Evolutionary conservation across 92 coral and sea anemone genomes (phyloP).

Genomic region (Epizoanthus ramosus): DNA sequence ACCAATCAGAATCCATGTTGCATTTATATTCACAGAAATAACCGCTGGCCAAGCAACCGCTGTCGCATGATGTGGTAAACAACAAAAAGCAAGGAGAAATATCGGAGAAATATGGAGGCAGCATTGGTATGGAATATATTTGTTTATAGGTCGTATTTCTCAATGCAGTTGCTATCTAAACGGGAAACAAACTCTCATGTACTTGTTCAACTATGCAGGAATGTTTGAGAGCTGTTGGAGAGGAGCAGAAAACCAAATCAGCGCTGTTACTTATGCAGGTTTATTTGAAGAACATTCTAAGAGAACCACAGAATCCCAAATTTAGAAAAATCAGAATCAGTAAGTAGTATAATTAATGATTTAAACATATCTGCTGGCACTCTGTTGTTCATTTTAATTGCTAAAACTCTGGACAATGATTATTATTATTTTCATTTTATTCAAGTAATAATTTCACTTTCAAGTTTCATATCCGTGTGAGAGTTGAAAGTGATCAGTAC

Average conservation of each 20-base stretch:
- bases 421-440: too few species aligned
- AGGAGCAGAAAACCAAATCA: slow-evolving; percentile 51
- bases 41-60: slow-evolving; percentile 9
- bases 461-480: too few species aligned
- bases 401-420: too few species aligned
- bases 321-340: slow-evolving; percentile 91
- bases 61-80: slow-evolving; percentile 34
- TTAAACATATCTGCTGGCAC: too few species aligned
- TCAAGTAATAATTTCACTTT: too few species aligned
- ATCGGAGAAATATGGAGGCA: slow-evolving; percentile 75
- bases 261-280: slow-evolving; percentile 82
- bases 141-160: background rate
- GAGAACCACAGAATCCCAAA: slow-evolving; percentile 82
- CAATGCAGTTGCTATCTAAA: background rate
- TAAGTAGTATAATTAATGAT: slow-evolving; percentile 40
- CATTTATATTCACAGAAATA: background rate
- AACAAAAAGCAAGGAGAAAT: background rate
- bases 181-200: background rate
- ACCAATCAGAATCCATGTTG: slow-evolving; percentile 48
- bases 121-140: slow-evolving; percentile 70
- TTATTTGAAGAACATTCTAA: slow-evolving; percentile 85
- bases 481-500: too few species aligned
- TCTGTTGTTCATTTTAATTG: too few species aligned
- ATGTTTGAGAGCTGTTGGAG: slow-evolving; percentile 55
- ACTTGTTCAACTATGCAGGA: slow-evolving; percentile 59